Conservation (phyloP, 1,140 invertebrate genomes). For the Zaprionus nigranus region DNA sequence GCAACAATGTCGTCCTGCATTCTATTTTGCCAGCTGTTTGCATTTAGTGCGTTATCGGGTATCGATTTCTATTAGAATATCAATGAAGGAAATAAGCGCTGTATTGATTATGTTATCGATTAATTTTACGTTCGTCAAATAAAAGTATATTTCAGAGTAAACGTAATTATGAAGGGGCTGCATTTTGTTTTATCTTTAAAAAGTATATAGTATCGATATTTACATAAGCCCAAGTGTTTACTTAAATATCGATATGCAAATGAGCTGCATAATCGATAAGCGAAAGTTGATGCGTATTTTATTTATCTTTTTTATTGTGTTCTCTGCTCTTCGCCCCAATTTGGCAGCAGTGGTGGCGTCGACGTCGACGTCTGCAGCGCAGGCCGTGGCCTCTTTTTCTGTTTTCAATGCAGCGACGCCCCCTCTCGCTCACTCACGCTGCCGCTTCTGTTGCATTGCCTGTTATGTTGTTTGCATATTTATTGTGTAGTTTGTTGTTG, state of each 20-base stretch:
- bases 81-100: background rate
- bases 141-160: background rate
- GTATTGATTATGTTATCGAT: background rate
- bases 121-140: background rate
- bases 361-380: conserved; percentile 23
- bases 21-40: conserved; percentile 80
- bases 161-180: background rate
- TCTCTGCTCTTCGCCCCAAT: conserved; percentile 60
- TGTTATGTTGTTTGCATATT: conserved; percentile 57
- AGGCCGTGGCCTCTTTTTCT: conserved; percentile 70
- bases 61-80: background rate
- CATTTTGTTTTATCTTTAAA: background rate
- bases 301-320: conserved; percentile 30
- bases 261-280: conserved; percentile 50
- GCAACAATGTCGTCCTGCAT: conserved; percentile 66
- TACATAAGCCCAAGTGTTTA: background rate
- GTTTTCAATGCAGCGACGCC: conserved; percentile 21
- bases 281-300: conserved; percentile 52
- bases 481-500: conserved; percentile 38
- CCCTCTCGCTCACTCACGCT: conserved; percentile 22
- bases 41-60: conserved; percentile 32
- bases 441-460: conserved; percentile 43
- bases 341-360: conserved; percentile 45
- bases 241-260: conserved; percentile 27
- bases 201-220: background rate